A percentile compares a stretch with the other conserved stretches of the same genome.
Evolutionary conservation across 2,113 vertebrate species (phyloP).

Genomic region (Platichthys flesus): DNA sequence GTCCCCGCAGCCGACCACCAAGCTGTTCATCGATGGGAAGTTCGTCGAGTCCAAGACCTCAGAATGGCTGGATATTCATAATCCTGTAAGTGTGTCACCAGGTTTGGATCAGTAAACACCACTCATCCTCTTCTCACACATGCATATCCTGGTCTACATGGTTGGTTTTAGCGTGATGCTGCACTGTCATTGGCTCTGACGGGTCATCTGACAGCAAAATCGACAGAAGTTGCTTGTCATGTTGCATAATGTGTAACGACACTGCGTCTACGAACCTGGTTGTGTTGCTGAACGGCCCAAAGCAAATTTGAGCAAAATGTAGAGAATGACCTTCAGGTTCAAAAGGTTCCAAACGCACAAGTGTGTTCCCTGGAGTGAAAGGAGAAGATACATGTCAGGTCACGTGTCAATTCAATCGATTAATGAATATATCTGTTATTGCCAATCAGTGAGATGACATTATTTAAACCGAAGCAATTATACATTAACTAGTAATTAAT

Average conservation of each 20-base stretch:
- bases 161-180: too few species aligned
- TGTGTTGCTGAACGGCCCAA: not conserved
- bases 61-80: conserved; percentile 96
- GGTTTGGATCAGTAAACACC: not conserved
- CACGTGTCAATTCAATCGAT: not conserved
- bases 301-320: not conserved
- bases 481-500: not conserved
- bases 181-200: not conserved
- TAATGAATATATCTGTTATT: not conserved
- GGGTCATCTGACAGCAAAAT: not conserved
- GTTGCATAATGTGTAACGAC: not conserved
- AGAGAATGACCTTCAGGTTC: not conserved
- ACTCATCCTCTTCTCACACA: not conserved
- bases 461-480: not conserved
- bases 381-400: not conserved
- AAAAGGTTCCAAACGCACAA: too few species aligned
- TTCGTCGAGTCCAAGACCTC: conserved; percentile 94
- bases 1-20: conserved; percentile 87
- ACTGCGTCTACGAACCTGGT: not conserved
- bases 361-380: not conserved
- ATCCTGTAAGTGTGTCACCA: conserved; percentile 88
- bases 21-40: conserved; percentile 97
- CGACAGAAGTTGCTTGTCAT: not conserved
- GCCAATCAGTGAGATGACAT: not conserved
- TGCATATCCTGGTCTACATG: not conserved